Evolutionary conservation across 2,113 vertebrate species (phyloP).

Genomic region (Cryptotis parvus): DNA sequence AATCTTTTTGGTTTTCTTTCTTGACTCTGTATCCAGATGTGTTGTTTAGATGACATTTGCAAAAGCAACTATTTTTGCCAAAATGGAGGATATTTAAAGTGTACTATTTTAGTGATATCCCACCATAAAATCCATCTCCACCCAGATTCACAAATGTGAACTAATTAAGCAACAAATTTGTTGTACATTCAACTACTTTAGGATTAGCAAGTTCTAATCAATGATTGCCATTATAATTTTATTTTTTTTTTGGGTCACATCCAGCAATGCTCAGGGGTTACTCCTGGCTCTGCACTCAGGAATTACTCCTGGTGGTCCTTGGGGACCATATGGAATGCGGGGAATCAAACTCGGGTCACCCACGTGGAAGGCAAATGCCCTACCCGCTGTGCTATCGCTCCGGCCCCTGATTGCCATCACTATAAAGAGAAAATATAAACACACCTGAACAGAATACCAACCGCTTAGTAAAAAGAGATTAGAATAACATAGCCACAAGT

Average conservation of each 20-base stretch:
- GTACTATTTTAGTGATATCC: accelerated
- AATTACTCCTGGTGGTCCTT: too few relatives aligned
- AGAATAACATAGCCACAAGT: background rate
- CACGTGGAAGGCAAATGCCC: too few relatives aligned
- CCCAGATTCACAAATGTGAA: background rate
- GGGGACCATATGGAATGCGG: too few relatives aligned
- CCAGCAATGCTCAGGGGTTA: too few relatives aligned
- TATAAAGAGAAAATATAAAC: background rate
- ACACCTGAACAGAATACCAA: background rate
- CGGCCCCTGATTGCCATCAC: too few relatives aligned
- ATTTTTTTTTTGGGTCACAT: too few relatives aligned
- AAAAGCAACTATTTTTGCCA: background rate
- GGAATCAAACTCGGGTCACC: too few relatives aligned
- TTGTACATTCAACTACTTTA: background rate
- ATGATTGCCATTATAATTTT: too few relatives aligned
- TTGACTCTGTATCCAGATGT: background rate
- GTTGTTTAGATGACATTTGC: background rate
- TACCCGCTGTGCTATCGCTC: too few relatives aligned
- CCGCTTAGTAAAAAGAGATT: background rate
- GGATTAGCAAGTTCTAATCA: background rate
- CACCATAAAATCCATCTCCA: background rate
- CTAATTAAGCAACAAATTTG: background rate
- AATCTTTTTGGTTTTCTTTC: background rate
- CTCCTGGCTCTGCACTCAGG: too few relatives aligned
- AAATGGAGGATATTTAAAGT: background rate